phyloP scores from a whole-genome alignment of 1,140 invertebrate species.

The Cheumatopsyche charites region DNA sequence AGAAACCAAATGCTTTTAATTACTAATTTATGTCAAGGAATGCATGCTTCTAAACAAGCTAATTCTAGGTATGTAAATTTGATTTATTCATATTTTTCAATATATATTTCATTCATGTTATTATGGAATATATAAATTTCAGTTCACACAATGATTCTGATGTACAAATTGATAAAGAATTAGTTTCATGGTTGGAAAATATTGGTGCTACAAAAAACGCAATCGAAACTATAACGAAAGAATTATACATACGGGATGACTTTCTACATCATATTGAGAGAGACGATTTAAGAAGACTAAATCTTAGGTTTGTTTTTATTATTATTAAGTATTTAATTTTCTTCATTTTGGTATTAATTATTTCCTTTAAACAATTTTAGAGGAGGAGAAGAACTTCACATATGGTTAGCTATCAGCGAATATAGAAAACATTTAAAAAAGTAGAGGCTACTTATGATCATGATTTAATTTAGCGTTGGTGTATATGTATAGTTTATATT shows the following conservation, averaged over 20 bases:
- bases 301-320: constrained; percentile 49
- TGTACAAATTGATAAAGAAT: constrained; percentile 45
- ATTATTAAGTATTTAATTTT: not conserved
- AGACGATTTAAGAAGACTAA: constrained; percentile 55
- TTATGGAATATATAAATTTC: not conserved
- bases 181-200: constrained; percentile 51
- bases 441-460: not conserved
- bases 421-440: constrained; percentile 53
- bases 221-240: constrained; percentile 48
- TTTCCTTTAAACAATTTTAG: constrained; percentile 43
- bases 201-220: constrained; percentile 48
- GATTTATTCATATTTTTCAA: too few relatives aligned
- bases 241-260: constrained; percentile 54
- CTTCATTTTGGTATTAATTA: not conserved
- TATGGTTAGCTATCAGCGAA: constrained; percentile 63
- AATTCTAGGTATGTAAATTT: not conserved
- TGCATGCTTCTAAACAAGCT: constrained; percentile 29
- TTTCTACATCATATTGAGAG: constrained; percentile 54
- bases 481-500: not conserved
- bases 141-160: constrained; percentile 8
- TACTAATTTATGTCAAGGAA: constrained; percentile 50
- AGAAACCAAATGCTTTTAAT: constrained; percentile 62
- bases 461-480: not conserved
- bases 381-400: constrained; percentile 60
- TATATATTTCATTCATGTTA: too few relatives aligned